Conservation (phyloP, 1,140 invertebrate species). For the Lepidurus couesii region DNA sequence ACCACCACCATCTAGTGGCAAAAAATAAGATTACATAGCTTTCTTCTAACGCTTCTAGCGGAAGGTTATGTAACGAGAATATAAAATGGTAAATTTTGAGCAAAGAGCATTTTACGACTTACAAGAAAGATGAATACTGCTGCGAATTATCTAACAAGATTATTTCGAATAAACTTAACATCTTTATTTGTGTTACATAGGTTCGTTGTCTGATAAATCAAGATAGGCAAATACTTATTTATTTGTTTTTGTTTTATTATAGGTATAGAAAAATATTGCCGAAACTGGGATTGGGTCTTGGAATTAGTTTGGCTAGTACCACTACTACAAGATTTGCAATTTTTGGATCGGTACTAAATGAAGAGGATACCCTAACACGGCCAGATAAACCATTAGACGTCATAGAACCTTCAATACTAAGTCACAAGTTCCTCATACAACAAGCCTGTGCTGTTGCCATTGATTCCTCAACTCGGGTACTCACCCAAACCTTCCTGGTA, state of each 20-base stretch:
- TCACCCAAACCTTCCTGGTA: not conserved
- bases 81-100: no score
- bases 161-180: no score
- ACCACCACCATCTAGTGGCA: no score
- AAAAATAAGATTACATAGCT: no score
- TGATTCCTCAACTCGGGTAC: constrained; percentile 24
- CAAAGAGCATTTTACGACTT: no score
- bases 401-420: not conserved
- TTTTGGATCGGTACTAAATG: not conserved
- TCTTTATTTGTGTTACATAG: no score
- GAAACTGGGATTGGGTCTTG: not conserved
- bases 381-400: not conserved
- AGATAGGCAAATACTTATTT: no score
- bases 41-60: no score
- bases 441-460: constrained; percentile 19
- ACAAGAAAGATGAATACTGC: no score
- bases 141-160: no score
- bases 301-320: not conserved
- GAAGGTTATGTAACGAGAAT: no score
- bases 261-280: not conserved
- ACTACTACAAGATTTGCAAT: not conserved
- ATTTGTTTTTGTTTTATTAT: not conserved
- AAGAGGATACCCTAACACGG: not conserved
- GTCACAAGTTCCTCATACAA: constrained; percentile 21
- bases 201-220: no score